phyloP scores from a whole-genome alignment of 2,113 vertebrate species.

The Colossoma macropomum region DNA sequence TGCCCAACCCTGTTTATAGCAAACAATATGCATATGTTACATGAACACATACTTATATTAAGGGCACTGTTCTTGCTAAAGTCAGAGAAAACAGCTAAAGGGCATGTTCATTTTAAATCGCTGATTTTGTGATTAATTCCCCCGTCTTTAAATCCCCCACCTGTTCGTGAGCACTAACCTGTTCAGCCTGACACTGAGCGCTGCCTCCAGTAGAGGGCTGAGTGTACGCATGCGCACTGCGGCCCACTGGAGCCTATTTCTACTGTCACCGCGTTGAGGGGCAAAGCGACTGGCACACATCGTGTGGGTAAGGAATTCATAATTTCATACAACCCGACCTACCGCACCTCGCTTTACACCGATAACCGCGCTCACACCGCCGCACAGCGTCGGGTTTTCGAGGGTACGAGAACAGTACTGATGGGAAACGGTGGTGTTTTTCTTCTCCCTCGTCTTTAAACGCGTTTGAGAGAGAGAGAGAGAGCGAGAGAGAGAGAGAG shows the following conservation, averaged over 20 bases:
- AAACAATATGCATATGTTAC: too few species aligned
- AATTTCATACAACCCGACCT: constrained; percentile 51
- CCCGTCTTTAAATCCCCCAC: constrained; percentile 15
- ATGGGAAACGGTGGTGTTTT: constrained; percentile 14
- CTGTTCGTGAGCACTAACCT: constrained; percentile 31
- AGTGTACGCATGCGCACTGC: constrained; percentile 61
- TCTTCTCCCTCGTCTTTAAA: constrained; percentile 31
- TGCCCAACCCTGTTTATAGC: too few species aligned
- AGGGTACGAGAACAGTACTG: neutral
- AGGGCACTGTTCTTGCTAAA: too few species aligned
- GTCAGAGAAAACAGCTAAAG: too few species aligned
- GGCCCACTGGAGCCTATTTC: constrained; percentile 42
- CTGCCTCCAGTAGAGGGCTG: constrained; percentile 60
- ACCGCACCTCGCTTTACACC: constrained; percentile 31
- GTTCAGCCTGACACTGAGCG: constrained; percentile 8
- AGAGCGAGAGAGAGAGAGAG: constrained; percentile 19
- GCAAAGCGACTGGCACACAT: constrained; percentile 46
- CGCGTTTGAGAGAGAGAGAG: constrained; percentile 44
- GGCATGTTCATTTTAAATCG: neutral
- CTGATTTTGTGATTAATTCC: neutral
- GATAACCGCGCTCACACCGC: neutral
- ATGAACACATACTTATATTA: too few species aligned
- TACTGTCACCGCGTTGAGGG: constrained; percentile 61
- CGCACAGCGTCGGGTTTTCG: neutral
- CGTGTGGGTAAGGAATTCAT: constrained; percentile 62